Evolutionary conservation across 1,140 invertebrate species (phyloP).

Genomic region (Temnothorax longispinosus): DNA sequence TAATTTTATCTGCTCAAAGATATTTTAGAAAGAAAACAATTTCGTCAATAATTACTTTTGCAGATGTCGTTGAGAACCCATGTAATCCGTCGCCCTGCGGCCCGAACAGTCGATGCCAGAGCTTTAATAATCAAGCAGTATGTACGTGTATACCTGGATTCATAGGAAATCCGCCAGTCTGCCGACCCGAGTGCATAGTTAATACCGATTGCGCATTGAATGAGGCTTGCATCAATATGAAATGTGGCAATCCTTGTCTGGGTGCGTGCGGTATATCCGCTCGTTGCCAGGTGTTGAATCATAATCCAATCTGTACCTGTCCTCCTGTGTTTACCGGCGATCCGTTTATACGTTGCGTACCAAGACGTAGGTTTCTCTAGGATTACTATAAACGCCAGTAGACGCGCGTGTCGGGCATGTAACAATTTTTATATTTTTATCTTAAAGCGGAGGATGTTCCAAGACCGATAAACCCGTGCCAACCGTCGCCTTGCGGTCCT

Average conservation of each 20-base stretch:
- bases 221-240: constrained; percentile 84
- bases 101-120: constrained; percentile 86
- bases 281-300: constrained; percentile 90
- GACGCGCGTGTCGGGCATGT: not conserved
- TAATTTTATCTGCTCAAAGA: constrained; percentile 51
- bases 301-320: constrained; percentile 92
- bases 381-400: not conserved
- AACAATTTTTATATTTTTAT: constrained; percentile 33
- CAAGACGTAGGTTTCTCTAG: constrained; percentile 79
- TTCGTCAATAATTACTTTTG: constrained; percentile 79
- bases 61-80: constrained; percentile 78
- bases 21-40: constrained; percentile 51
- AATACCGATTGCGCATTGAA: constrained; percentile 84
- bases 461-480: constrained; percentile 86
- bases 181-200: constrained; percentile 85
- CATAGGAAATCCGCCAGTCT: constrained; percentile 84
- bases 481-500: constrained; percentile 90
- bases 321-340: constrained; percentile 89
- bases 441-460: constrained; percentile 77
- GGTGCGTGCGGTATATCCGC: constrained; percentile 86
- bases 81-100: constrained; percentile 87
- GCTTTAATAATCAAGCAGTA: constrained; percentile 82
- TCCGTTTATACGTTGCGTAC: constrained; percentile 87
- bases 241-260: constrained; percentile 86
- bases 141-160: constrained; percentile 83